Evolutionary conservation across 1,140 invertebrate genomes (phyloP).

Genomic region (Potamilus streckersoni): DNA sequence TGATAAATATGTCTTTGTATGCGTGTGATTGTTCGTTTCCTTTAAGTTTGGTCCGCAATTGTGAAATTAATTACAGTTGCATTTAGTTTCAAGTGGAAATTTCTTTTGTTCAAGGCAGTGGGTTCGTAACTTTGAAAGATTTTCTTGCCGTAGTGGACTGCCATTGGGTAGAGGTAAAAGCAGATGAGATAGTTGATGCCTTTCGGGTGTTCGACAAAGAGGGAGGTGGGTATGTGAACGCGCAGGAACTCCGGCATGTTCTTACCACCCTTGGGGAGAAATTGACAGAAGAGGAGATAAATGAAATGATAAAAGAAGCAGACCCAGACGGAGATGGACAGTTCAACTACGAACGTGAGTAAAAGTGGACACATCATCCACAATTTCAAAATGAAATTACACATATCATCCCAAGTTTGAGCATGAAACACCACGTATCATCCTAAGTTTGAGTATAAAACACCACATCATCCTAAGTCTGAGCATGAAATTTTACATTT

Average conservation of each 20-base stretch:
- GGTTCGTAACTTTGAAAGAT: slow-evolving; percentile 69
- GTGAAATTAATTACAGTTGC: too few relatives aligned
- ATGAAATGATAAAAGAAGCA: slow-evolving; percentile 75
- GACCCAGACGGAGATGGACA: slow-evolving; percentile 42
- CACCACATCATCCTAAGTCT: too few relatives aligned
- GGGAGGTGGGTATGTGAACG: slow-evolving; percentile 95
- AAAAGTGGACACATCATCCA: neutral
- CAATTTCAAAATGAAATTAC: too few relatives aligned
- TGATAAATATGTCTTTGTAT: too few relatives aligned
- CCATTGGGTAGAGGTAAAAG: slow-evolving; percentile 96
- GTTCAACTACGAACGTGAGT: slow-evolving; percentile 41
- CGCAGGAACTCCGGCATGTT: slow-evolving; percentile 95
- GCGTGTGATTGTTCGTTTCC: too few relatives aligned
- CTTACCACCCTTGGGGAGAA: slow-evolving; percentile 92
- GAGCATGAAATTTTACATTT: too few relatives aligned
- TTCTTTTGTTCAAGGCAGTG: slow-evolving; percentile 7
- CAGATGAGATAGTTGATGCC: slow-evolving; percentile 98
- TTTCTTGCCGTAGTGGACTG: slow-evolving; percentile 84
- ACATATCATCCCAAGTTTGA: too few relatives aligned
- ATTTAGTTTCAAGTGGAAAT: too few relatives aligned
- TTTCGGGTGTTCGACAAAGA: slow-evolving; percentile 98
- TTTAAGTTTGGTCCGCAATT: too few relatives aligned
- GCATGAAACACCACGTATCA: too few relatives aligned
- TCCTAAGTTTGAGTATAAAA: too few relatives aligned
- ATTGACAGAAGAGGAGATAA: slow-evolving; percentile 83